Conservation (phyloP, 2,888 invertebrate genomes). For the Cheilosia soror region DNA sequence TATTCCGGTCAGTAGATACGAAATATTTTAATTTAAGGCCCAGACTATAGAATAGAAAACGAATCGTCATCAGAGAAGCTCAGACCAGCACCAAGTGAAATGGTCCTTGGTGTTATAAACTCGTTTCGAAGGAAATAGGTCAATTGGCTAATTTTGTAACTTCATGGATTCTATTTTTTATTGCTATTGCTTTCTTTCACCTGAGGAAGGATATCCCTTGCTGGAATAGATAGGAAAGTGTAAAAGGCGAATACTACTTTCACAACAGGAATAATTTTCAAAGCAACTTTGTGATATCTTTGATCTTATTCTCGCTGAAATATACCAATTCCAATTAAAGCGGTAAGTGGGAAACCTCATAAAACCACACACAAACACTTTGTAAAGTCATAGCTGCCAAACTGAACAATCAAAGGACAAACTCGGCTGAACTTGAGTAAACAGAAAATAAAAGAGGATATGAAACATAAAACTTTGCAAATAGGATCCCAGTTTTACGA, state of each 20-base stretch:
- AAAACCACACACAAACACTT: neutral
- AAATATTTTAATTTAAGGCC: slow-evolving; percentile 47
- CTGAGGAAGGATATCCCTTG: neutral
- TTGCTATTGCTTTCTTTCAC: neutral
- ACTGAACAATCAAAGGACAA: too few species aligned
- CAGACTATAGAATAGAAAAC: neutral
- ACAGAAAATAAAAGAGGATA: slow-evolving; percentile 35
- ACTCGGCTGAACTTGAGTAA: neutral
- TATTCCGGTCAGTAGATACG: slow-evolving; percentile 44
- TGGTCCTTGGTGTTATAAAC: slow-evolving; percentile 9
- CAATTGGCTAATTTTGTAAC: slow-evolving; percentile 48
- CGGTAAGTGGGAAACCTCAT: too few species aligned
- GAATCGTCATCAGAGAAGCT: neutral
- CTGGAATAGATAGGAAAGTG: neutral
- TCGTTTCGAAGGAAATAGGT: slow-evolving; percentile 12
- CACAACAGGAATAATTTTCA: too few species aligned
- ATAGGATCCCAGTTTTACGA: slow-evolving; percentile 26
- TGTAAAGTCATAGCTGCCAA: neutral
- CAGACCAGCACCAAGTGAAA: neutral
- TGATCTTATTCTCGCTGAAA: too few species aligned
- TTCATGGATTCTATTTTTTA: neutral
- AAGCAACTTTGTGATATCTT: too few species aligned
- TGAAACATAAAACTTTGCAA: slow-evolving; percentile 59
- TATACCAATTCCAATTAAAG: too few species aligned
- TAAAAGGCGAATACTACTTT: neutral